Evolutionary conservation across 2,797 vertebrate species (phyloP), one percentile per base, ranked within the genome.

Genomic region (Ciconia nigra): DNA sequence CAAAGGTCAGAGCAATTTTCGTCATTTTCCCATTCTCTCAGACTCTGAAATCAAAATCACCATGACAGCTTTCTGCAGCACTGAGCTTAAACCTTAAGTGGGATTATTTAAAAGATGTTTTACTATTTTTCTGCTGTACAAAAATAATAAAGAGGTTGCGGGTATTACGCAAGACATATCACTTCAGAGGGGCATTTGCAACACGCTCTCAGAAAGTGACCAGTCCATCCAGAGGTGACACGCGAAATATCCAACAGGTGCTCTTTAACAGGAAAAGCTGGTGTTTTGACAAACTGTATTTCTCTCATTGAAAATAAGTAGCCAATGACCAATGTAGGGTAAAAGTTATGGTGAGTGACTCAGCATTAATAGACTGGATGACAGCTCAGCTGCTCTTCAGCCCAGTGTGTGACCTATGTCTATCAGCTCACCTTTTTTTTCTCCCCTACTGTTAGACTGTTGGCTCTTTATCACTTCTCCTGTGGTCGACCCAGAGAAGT

Each of bases 1-100:
- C 52, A 96, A 96, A 89, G 85, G 81, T 83, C 59, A 91, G 65
- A 83, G 77, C 25, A 95, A 93, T 93, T 93, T 83, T 77, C 46
- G 89, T 51, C 11, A 54, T 92, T 94, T 96, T 77, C 72, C 21
- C 21, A 89, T 78, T 96, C 35, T 85, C 59, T 86, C 66, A 91
- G 54, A 13, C 54, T 62, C 65, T 65, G 82, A 93, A 85, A 86
- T 95, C 28, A 91, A 96, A 97, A 95, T 29, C 44, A 92, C 46
- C 35, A 62, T 67, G 74, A 85, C 57, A 51, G 88, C 37, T 83
- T 73, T 87, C 77, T 72, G 92, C 46, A 88, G 86, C 65, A 94
- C 78, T 46, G 25, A 73, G 51, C 26, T 94, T 96, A 96, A 83
- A 89, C 37, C 78, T 94, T 18, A 94, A 93, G 77, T 59, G 15